Conservation (phyloP, 2,113 vertebrate species). For the Theristicus caerulescens region DNA sequence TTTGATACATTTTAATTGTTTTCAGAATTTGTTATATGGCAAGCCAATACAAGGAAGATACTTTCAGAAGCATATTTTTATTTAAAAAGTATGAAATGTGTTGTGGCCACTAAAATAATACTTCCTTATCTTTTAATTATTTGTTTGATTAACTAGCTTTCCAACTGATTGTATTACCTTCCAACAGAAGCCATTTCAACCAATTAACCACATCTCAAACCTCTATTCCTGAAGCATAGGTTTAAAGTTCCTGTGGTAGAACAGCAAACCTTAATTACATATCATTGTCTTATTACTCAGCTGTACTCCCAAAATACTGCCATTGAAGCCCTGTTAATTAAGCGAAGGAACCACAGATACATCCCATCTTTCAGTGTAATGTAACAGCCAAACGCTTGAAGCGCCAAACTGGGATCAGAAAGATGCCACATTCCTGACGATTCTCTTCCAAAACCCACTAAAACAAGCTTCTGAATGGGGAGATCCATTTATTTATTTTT, state of each 20-base stretch:
- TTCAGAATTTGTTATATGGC: not conserved
- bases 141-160: not conserved
- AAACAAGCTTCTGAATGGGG: not conserved
- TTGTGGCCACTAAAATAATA: not conserved
- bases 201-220: not conserved
- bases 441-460: not conserved
- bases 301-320: not conserved
- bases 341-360: not conserved
- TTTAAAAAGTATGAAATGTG: not conserved
- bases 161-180: not conserved
- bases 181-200: not conserved
- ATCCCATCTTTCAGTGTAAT: not conserved
- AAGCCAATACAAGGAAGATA: no score
- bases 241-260: conserved; percentile 8
- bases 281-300: not conserved
- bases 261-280: conserved; percentile 23
- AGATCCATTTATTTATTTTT: not conserved
- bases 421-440: not conserved
- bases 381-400: not conserved
- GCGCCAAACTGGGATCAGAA: not conserved
- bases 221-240: not conserved
- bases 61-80: not conserved
- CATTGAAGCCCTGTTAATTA: not conserved
- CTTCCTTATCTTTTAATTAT: not conserved
- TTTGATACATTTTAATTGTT: not conserved